Conservation (phyloP, 1,140 invertebrate species). For the Steinernema khuongi region DNA sequence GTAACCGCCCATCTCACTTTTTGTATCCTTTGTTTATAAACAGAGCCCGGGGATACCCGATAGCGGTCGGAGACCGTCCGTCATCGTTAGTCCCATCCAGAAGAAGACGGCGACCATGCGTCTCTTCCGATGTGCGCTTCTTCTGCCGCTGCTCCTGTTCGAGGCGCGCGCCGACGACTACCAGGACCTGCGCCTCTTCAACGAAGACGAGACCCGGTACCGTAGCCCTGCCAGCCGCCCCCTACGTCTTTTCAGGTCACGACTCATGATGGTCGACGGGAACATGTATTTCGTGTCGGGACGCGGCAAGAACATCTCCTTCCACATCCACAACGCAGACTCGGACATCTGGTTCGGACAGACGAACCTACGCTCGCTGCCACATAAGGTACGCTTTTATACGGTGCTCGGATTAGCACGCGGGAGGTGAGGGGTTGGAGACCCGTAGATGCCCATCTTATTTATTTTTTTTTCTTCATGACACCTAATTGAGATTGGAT, state of each 20-base stretch:
- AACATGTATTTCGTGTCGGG: conserved; percentile 51
- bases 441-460: too few species aligned
- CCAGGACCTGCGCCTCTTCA: not conserved
- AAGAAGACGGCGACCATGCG: not conserved
- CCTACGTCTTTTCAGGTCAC: conserved; percentile 35
- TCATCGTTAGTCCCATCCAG: not conserved
- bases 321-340: conserved; percentile 37
- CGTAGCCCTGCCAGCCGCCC: not conserved
- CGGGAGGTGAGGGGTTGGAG: too few species aligned
- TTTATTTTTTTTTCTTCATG: too few species aligned
- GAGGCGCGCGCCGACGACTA: not conserved
- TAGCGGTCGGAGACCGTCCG: not conserved
- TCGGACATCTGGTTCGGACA: conserved; percentile 43
- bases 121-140: not conserved
- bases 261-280: conserved; percentile 47
- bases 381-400: conserved; percentile 36
- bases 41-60: not conserved
- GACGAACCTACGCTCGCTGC: conserved; percentile 43
- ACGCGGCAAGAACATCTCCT: conserved; percentile 48
- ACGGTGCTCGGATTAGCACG: not conserved
- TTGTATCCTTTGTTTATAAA: conserved; percentile 16
- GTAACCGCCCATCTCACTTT: not conserved
- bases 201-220: not conserved
- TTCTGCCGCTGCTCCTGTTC: not conserved
- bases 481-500: too few species aligned